Percentiles rank a stretch among this genome's conserved stretches.
Conservation (phyloP, 2,797 vertebrate species). For the Pygocentrus nattereri region DNA sequence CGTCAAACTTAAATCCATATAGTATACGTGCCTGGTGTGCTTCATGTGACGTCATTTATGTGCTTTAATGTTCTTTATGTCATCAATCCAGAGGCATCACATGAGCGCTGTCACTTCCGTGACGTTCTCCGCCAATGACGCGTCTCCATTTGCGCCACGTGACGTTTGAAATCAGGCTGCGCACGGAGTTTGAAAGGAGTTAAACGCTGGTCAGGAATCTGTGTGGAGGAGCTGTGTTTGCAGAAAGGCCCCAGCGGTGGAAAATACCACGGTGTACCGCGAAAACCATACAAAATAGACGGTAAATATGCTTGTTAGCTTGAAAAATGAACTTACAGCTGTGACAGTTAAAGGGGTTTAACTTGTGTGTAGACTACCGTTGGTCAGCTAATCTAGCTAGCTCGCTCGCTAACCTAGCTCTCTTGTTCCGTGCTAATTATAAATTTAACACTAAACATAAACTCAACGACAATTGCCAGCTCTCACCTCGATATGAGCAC, state of each 20-base stretch:
- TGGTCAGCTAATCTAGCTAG: neutral
- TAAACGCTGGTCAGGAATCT: neutral
- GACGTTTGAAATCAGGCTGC: conserved; percentile 50
- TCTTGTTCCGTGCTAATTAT: neutral
- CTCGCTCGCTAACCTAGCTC: neutral
- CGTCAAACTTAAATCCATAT: too few relatives aligned
- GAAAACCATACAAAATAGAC: conserved; percentile 14
- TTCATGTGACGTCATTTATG: too few relatives aligned
- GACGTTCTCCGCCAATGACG: conserved; percentile 67
- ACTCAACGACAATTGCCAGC: too few relatives aligned
- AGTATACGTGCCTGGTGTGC: too few relatives aligned
- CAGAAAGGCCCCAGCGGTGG: neutral
- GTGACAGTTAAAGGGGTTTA: neutral
- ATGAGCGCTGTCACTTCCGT: neutral
- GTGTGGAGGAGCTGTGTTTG: neutral
- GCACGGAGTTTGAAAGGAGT: conserved; percentile 78
- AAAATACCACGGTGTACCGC: neutral
- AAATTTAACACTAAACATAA: too few relatives aligned
- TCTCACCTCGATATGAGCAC: too few relatives aligned
- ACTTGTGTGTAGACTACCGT: neutral
- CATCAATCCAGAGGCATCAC: neutral
- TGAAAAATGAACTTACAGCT: neutral
- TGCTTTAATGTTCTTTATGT: too few relatives aligned
- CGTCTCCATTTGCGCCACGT: conserved; percentile 56
- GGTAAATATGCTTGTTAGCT: neutral